Percentiles rank a stretch among this genome's conserved stretches.
phyloP scores from a whole-genome alignment of 2,797 vertebrate genomes.

The Galago senegalensis region DNA sequence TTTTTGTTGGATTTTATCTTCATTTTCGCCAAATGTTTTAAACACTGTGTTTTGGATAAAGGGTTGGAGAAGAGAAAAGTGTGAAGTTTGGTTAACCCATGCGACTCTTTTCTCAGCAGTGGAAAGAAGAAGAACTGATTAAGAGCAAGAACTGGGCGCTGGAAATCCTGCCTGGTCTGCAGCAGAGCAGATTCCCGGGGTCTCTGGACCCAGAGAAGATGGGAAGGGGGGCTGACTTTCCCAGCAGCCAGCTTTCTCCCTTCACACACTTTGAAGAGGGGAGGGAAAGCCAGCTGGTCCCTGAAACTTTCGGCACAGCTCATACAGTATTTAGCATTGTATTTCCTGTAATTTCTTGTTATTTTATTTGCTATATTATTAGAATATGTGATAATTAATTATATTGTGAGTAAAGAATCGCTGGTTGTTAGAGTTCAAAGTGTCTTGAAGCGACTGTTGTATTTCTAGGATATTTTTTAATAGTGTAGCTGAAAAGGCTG shows the following conservation, averaged over 20 bases:
- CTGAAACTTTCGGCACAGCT: neutral
- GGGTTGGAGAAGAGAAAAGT: neutral
- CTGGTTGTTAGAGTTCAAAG: neutral
- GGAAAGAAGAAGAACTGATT: slow-evolving; percentile 57
- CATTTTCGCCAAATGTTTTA: neutral
- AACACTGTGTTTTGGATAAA: neutral
- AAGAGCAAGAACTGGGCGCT: neutral
- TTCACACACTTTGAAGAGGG: neutral
- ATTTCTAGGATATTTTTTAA: neutral
- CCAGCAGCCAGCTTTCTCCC: neutral
- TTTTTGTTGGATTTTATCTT: neutral
- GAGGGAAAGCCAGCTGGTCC: neutral
- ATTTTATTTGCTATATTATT: slow-evolving; percentile 3
- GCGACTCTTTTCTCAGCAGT: slow-evolving; percentile 63
- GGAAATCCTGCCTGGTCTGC: neutral
- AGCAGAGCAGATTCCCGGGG: neutral
- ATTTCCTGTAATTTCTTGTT: neutral
- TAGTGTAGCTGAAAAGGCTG: neutral
- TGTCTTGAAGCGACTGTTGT: neutral
- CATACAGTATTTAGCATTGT: neutral
- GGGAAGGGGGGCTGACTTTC: neutral
- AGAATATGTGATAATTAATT: neutral
- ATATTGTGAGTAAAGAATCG: slow-evolving; percentile 38
- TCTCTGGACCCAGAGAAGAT: neutral
- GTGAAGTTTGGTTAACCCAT: slow-evolving; percentile 21